Base-by-base conservation (phyloP, 2,888 invertebrate genomes). In the Polymixis lichenea region DNA sequence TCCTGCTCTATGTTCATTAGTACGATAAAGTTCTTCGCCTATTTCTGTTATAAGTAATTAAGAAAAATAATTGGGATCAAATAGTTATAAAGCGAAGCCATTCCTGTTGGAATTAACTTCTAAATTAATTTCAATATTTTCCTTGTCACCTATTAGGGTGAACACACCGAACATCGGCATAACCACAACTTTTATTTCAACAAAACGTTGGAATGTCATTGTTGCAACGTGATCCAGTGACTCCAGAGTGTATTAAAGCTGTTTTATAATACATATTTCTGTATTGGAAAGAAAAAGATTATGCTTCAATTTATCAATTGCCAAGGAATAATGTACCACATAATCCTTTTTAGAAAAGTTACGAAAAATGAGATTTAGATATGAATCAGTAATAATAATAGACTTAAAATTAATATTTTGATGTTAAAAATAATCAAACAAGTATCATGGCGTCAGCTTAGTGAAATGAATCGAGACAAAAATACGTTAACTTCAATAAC, bases 101-200 rank as follows among this genome's bases (percentile, higher is more conserved):
- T 69, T 75, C 22, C 53, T 74, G 58, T 46, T 32, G 7, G 8
- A 25, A 51, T 53, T 15, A 60, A 64, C 28, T 58, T 25, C 17
- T 28, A 56, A 58, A 64, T 66, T 51, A 25, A 56, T 82, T 66
- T 46, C 15, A 69, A 80, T 56, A 66, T 76, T 82, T 61, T 66
- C 51, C 69, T 75, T 69, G 60, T 76, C 68, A 76, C 7, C n/a
- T 55, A n/a, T 32, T n/a, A 75, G 53, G 75, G 64, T 56, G 49
- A 56, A 65, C 32, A 43, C 22, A 4, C 60, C 60, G 60, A 56
- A 15, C 43, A 61, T 51, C 60, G 19, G 15, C 9, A 9, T 43
- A 43, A 8, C 43, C 32, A 25, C 3, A 8, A 17, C n/a, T 51
- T 60, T 60, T 32, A 46, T 64, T 51, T 2, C 11, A 53, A 49